These are phyloP conservation scores for Sarcophilus harrisii DNA, from an alignment of 2,797 vertebrate genomes.

Conservation along the genomic window DNA sequence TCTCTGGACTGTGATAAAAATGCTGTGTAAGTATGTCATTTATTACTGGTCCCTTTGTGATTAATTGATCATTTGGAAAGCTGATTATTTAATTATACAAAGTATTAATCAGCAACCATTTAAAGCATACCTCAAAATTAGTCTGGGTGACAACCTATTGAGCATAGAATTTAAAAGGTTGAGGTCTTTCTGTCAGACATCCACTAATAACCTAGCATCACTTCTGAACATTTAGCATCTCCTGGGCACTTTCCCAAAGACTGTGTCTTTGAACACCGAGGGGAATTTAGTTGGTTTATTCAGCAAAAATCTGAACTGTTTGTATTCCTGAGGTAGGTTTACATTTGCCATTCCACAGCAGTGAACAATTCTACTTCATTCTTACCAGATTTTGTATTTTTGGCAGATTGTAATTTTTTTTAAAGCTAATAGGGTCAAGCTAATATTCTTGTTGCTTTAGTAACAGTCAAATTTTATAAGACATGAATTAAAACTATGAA, in stretches of 20 bases:
- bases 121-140: constrained; percentile 63
- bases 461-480: not conserved
- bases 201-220: constrained; percentile 37
- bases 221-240: not conserved
- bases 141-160: constrained; percentile 19
- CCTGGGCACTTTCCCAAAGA: constrained; percentile 54
- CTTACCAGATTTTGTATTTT: not conserved
- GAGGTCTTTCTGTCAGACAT: constrained; percentile 56
- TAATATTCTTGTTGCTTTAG: not conserved
- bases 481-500: not conserved
- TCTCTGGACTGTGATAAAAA: constrained; percentile 71
- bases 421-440: constrained; percentile 26
- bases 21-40: constrained; percentile 63
- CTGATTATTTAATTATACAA: constrained; percentile 73
- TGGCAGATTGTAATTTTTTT: not conserved
- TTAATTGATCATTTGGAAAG: constrained; percentile 75
- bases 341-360: not conserved
- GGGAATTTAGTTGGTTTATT: constrained; percentile 43
- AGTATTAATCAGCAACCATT: constrained; percentile 70
- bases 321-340: constrained; percentile 34
- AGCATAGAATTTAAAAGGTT: constrained; percentile 13
- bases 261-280: constrained; percentile 42
- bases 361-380: constrained; percentile 8
- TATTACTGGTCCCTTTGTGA: constrained; percentile 70
- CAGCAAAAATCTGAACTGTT: constrained; percentile 40